Percentiles rank a stretch among this genome's conserved stretches.
phyloP scores from a whole-genome alignment of 2,797 vertebrate species.

The Pantherophis vulpinus region DNA sequence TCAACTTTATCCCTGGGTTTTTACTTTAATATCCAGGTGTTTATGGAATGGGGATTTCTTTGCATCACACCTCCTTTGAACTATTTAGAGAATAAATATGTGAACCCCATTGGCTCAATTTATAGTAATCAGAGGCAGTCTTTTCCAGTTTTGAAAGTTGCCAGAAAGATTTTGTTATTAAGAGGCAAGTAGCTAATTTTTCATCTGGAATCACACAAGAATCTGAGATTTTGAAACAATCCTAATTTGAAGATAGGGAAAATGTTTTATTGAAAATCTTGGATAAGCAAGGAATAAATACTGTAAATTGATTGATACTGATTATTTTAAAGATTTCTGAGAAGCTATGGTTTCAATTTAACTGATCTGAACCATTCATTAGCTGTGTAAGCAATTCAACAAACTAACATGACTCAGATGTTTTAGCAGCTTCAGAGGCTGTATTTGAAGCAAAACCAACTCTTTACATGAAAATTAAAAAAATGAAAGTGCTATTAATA shows the following conservation, averaged over 20 bases:
- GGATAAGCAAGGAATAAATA: background rate
- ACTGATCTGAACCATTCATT: background rate
- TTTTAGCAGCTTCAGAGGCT: background rate
- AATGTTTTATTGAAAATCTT: background rate
- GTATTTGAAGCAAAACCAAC: background rate
- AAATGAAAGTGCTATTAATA: background rate
- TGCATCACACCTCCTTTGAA: background rate
- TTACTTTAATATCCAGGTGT: background rate
- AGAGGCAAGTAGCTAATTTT: background rate
- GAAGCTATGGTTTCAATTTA: background rate
- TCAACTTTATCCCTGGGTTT: background rate
- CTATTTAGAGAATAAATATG: background rate
- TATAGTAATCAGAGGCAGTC: background rate
- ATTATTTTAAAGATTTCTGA: background rate
- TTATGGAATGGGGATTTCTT: background rate
- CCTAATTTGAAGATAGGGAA: background rate
- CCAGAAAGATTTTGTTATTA: background rate
- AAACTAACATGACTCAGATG: background rate
- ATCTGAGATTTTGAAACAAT: background rate
- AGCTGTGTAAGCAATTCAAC: background rate
- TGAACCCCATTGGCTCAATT: background rate
- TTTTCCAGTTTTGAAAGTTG: background rate
- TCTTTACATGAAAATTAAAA: background rate
- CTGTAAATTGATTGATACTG: background rate
- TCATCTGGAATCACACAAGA: background rate